Evolutionary conservation across 2,113 vertebrate species (phyloP).

Genomic region (Rhinopithecus roxellana): DNA sequence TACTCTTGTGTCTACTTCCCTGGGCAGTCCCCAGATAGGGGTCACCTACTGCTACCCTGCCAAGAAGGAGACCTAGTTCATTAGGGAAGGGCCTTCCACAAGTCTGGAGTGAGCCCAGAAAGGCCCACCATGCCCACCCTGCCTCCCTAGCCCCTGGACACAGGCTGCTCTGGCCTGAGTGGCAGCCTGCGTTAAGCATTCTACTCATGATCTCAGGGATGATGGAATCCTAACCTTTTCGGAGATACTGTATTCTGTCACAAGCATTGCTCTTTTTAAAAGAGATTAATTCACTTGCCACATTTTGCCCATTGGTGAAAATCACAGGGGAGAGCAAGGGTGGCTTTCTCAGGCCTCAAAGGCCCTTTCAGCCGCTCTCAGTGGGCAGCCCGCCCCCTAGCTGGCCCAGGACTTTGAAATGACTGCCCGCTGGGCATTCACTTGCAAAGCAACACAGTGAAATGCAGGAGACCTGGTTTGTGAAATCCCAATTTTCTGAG

Average conservation of each 20-base stretch:
- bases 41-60: slow-evolving; percentile 1
- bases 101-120: slow-evolving; percentile 4
- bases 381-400: slow-evolving; percentile 50
- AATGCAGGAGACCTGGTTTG: slow-evolving; percentile 32
- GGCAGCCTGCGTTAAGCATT: slow-evolving; percentile 70
- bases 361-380: slow-evolving; percentile 71
- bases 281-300: slow-evolving; percentile 80
- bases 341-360: slow-evolving; percentile 67
- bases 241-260: slow-evolving; percentile 74
- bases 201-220: slow-evolving; percentile 75
- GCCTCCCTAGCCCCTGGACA: neutral
- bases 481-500: slow-evolving; percentile 51
- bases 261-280: slow-evolving; percentile 80
- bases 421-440: slow-evolving; percentile 72
- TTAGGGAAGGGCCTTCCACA: slow-evolving; percentile 40
- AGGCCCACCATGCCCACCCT: neutral
- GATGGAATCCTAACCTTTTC: slow-evolving; percentile 81
- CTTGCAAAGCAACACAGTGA: slow-evolving; percentile 68
- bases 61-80: slow-evolving; percentile 40
- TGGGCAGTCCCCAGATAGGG: neutral
- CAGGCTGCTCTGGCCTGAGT: slow-evolving; percentile 40
- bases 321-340: slow-evolving; percentile 71
- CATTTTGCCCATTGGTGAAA: slow-evolving; percentile 71
- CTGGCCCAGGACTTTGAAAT: slow-evolving; percentile 74
- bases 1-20: neutral